Evolutionary conservation across 2,888 invertebrate genomes (phyloP).

Genomic region (Synergus japonicus): DNA sequence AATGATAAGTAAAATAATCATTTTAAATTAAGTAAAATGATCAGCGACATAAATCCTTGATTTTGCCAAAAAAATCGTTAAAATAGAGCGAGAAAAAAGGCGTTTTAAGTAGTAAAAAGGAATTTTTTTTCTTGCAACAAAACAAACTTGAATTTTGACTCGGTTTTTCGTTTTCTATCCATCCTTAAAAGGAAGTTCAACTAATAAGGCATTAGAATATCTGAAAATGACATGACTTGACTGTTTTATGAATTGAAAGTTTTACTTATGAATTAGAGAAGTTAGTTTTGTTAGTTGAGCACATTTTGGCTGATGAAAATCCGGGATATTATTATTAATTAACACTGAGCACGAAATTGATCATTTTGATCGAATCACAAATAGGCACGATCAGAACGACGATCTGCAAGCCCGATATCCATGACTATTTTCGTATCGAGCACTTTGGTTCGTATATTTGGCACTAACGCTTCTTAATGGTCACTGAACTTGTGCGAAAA

Average conservation of each 20-base stretch:
- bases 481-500: constrained; percentile 74
- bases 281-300: neutral
- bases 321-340: neutral
- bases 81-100: too few species aligned
- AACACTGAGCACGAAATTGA: neutral
- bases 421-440: constrained; percentile 71
- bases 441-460: constrained; percentile 67
- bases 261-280: neutral
- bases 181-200: neutral
- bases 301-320: neutral
- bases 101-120: too few species aligned
- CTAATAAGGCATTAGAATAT: neutral
- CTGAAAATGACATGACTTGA: neutral
- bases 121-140: too few species aligned
- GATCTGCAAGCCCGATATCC: constrained; percentile 40
- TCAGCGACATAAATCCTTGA: too few species aligned
- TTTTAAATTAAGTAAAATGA: too few species aligned
- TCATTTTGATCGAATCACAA: constrained; percentile 3
- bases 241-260: neutral
- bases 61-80: too few species aligned
- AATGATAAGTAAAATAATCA: too few species aligned
- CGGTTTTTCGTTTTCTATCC: too few species aligned
- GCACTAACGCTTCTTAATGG: constrained; percentile 74
- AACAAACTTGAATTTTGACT: too few species aligned
- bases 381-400: constrained; percentile 17